These are phyloP conservation scores for Pseudopleuronectes americanus DNA, from an alignment of 2,797 vertebrate species.

Conservation along the genomic window DNA sequence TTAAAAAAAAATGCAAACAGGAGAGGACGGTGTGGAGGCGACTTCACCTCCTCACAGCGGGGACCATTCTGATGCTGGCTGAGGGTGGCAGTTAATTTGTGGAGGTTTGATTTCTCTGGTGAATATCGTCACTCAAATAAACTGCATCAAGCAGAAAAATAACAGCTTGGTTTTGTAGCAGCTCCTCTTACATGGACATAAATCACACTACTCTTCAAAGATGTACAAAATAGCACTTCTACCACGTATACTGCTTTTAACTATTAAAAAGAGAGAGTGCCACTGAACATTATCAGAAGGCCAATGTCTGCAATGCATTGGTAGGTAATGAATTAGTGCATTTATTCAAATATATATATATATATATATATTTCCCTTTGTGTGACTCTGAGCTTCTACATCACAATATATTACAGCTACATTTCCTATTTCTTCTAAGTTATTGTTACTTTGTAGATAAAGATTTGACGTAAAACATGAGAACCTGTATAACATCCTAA, in stretches of 20 bases:
- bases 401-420: background rate
- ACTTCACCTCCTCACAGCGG: conserved; percentile 16
- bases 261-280: background rate
- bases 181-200: background rate
- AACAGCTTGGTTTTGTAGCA: conserved; percentile 3
- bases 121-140: conserved; percentile 23
- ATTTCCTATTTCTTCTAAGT: background rate
- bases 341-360: background rate
- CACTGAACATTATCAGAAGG: background rate
- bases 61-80: conserved; percentile 37
- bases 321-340: background rate
- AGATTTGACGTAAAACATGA: background rate
- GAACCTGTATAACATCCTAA: background rate
- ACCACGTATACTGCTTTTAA: background rate
- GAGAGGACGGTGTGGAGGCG: conserved; percentile 27
- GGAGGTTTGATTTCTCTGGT: conserved; percentile 24
- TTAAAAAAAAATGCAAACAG: conserved; percentile 61
- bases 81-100: conserved; percentile 14
- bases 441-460: background rate
- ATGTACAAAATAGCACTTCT: background rate
- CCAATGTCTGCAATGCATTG: background rate
- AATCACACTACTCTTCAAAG: conserved; percentile 10
- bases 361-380: too few species aligned
- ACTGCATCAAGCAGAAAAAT: too few species aligned
- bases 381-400: too few species aligned